Base-by-base conservation (phyloP, 2,797 vertebrate genomes). In the Cottoperca gobio region DNA sequence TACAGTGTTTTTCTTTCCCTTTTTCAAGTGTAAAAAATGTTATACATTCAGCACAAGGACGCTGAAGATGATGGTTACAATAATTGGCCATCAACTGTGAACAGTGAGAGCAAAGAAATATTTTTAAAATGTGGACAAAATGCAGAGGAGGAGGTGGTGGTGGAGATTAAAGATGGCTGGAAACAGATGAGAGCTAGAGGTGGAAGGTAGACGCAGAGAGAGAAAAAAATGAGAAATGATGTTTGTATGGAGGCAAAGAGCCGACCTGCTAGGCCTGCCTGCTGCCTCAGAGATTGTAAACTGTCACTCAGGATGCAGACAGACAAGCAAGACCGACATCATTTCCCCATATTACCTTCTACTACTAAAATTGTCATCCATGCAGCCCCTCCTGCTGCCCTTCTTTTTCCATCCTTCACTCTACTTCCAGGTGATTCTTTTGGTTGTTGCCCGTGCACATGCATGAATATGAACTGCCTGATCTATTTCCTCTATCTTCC, bases 241-340 rank as follows among this genome's bases (percentile, higher is more conserved):
- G 89, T 91, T 84, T 85, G 83, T 78, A 65, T 74, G 72, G 79
- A 84, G 79, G 63, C 78, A 82, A 81, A 87, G 77, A 74, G 86
- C 81, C 81, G 50, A 85, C 85, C 86, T 91, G 91, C 88, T 89
- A 89, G 72, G 91, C 62, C 82, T 83, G 88, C 87, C 86, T 88
- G 89, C 86, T 91, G 88, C 86, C 90, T 88, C 83, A 75, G 76
- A 90, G 88, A 91, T 92, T 91, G 86, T 90, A 94, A 93, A 90
- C 90, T 93, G 91, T 94, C 91, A 92, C 86, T 92, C 89, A 91
- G 89, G 91, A 91, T 91, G 89, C 90, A 89, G 89, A 89, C 90
- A 70, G 91, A 89, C 88, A 89, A 82, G 86, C 88, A 84, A 71
- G 88, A 88, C 91, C 87, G 89, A 88, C 86, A 89, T 90, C 82